Conservation (phyloP, 2,113 vertebrate species). For the Turdus rufiventris region DNA sequence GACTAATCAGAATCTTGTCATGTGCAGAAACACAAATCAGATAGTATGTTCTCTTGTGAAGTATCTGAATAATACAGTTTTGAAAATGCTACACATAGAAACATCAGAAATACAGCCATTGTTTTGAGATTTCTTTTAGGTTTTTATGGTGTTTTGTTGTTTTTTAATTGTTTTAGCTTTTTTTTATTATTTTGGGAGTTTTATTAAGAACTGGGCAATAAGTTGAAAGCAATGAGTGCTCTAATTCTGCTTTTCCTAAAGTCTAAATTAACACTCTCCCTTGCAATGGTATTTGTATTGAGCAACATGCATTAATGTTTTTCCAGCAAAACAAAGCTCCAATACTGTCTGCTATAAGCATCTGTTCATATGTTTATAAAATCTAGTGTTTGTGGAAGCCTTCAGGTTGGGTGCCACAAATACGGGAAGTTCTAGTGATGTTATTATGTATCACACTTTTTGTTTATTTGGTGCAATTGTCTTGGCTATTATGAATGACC, state of each 20-base stretch:
- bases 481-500: not conserved
- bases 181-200: not conserved
- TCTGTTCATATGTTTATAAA: not conserved
- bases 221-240: not conserved
- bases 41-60: not conserved
- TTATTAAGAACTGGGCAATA: not conserved
- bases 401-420: not conserved
- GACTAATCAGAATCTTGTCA: constrained; percentile 30
- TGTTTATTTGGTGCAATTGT: not conserved
- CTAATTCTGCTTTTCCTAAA: not conserved
- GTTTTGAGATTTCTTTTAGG: not conserved
- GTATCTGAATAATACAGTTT: not conserved
- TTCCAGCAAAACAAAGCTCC: not conserved
- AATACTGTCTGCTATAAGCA: not conserved
- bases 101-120: not conserved
- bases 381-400: not conserved
- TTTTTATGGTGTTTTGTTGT: not conserved
- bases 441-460: not conserved
- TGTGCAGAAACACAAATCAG: constrained; percentile 54
- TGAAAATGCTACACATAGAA: not conserved
- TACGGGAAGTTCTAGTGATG: not conserved
- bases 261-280: not conserved
- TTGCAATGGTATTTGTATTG: not conserved
- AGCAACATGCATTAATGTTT: not conserved
- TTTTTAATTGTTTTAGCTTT: not conserved